Conservation (phyloP, 1,140 invertebrate genomes). For the Oncopodura yosiiana region DNA sequence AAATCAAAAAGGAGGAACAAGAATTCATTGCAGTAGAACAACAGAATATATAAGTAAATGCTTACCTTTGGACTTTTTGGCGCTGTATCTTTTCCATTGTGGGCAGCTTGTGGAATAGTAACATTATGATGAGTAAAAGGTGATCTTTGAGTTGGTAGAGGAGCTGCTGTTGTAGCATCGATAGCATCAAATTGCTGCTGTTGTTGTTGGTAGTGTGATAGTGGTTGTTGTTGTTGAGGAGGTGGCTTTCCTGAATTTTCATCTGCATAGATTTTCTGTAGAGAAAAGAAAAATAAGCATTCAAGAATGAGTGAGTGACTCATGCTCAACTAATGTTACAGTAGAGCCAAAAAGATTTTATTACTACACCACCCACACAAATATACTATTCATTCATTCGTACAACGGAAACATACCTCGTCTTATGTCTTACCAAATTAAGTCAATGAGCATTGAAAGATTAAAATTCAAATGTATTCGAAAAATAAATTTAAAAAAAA, state of each 20-base stretch:
- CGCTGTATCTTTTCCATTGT: slow-evolving; percentile 24
- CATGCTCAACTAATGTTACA: no score
- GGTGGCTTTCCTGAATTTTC: no score
- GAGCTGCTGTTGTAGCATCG: slow-evolving; percentile 8
- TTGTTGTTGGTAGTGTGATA: slow-evolving; percentile 5
- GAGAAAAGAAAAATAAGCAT: slow-evolving; percentile 2
- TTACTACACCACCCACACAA: no score
- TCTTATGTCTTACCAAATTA: no score
- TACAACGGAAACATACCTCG: no score
- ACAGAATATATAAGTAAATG: not conserved
- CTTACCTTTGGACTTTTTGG: slow-evolving; percentile 28
- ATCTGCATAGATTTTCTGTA: slow-evolving; percentile 29
- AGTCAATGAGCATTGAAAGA: no score
- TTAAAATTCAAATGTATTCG: no score
- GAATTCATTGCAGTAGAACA: no score
- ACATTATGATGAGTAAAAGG: slow-evolving; percentile 30
- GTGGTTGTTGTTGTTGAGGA: slow-evolving; percentile 14
- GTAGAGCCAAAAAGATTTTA: no score
- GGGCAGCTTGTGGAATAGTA: slow-evolving; percentile 20
- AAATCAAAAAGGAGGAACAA: no score
- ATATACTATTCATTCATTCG: no score
- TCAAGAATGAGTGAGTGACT: not conserved
- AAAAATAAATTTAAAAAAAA: no score
- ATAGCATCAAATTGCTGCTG: slow-evolving; percentile 9
- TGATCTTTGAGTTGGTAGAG: slow-evolving; percentile 23